Base-by-base conservation (phyloP, 2,113 vertebrate genomes). In the Sylvilagus bachmani region DNA sequence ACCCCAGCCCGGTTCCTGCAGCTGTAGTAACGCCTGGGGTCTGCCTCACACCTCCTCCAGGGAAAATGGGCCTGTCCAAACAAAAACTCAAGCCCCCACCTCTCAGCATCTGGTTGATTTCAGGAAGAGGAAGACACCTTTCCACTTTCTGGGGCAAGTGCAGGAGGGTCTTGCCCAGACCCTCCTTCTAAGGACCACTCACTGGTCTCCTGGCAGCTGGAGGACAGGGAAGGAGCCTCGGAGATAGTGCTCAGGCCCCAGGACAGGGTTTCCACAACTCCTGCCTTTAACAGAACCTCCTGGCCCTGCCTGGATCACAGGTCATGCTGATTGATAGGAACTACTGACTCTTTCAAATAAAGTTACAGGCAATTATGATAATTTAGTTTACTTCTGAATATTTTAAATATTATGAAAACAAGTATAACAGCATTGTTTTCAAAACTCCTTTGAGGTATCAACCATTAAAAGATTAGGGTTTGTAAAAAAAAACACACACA, bases 301-400 rank as follows among this genome's bases (percentile, higher is more conserved):
- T 74, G 0, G 1, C 22, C 73, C 79, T 17, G 51, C 17, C 27
- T 10, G 33, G 53, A 29, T 10, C 6, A 13, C 29, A 75, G 55
- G 73, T 94, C 70, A 69, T 5, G 1, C 0, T 58, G 67, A 77
- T 27, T 36, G 88, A 80, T 88, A 2, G 1, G 38, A 97, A 96
- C 67, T 86, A 96, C 92, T 69, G 95, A 97, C 93, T 96, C 94
- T 95, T 93, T 95, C 71, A 98, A 98, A 98, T 95, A 97, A 98
- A 98, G 87, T 98, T 98, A 97, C 97, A 91, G 97, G 97, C 93
- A 98, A 96, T 97, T 94, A 97, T 95, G 97, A 98, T 98, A 98
- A 98, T 97, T 98, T 98, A 98, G 98, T 98, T 98, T 98, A 98
- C 98, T 98, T 98, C 97, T 97, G 95, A 97, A 98, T 98, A 98